Evolutionary conservation across 2,888 invertebrate genomes (phyloP).

Genomic region (Abrostola triplasia): DNA sequence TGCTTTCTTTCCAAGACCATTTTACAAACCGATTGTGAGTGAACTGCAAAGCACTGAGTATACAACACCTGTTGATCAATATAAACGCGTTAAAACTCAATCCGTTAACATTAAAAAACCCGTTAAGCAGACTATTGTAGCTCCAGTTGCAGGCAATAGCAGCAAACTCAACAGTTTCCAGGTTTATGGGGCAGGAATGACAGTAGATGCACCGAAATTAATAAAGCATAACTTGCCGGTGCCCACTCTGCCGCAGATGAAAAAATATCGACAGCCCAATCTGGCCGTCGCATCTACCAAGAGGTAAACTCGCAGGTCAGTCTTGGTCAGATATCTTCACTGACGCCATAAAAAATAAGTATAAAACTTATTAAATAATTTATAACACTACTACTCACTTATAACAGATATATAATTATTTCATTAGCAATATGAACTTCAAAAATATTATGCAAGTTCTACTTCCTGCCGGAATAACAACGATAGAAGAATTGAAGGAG

Average conservation of each 20-base stretch:
- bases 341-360: no score
- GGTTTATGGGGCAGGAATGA: neutral
- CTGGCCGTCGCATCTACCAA: neutral
- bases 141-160: neutral
- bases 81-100: neutral
- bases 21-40: no score
- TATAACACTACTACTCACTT: no score
- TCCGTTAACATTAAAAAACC: no score
- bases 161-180: neutral
- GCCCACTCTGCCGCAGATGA: neutral
- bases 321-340: no score
- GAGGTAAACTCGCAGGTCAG: no score
- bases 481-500: neutral
- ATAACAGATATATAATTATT: neutral
- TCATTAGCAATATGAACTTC: neutral
- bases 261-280: neutral
- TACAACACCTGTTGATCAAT: constrained; percentile 1
- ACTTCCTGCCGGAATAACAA: neutral
- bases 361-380: no score
- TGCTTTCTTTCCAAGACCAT: neutral
- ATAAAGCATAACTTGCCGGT: neutral
- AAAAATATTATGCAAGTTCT: neutral
- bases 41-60: neutral
- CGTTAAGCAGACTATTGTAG: neutral
- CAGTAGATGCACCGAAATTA: neutral